phyloP scores from a whole-genome alignment of 2,113 vertebrate genomes.

The Macrotus californicus region DNA sequence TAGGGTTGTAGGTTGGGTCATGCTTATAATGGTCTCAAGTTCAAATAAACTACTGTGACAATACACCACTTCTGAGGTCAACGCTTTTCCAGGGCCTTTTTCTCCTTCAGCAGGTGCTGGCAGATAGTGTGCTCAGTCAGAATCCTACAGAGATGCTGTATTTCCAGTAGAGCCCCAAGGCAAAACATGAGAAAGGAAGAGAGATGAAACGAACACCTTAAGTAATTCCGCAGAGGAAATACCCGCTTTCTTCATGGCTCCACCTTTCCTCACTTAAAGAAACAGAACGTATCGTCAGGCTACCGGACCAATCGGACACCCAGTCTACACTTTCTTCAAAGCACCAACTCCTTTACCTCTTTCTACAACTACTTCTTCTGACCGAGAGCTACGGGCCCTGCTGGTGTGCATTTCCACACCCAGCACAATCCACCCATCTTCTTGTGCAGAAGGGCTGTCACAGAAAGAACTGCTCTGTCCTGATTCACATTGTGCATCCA shows the following conservation, averaged over 20 bases:
- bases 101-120: background rate
- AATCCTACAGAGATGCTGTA: background rate
- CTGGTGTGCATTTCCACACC: background rate
- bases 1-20: background rate
- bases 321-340: slow-evolving; percentile 90
- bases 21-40: background rate
- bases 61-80: background rate
- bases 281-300: slow-evolving; percentile 92
- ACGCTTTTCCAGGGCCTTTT: background rate
- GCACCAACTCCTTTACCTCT: slow-evolving; percentile 88
- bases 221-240: slow-evolving; percentile 96
- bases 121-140: background rate
- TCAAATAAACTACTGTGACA: background rate
- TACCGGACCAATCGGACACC: slow-evolving; percentile 96
- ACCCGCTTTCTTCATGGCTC: slow-evolving; percentile 97
- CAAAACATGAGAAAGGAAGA: slow-evolving; percentile 94
- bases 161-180: slow-evolving; percentile 83
- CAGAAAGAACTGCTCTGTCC: slow-evolving; percentile 96
- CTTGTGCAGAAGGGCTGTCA: slow-evolving; percentile 79
- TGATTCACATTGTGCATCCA: slow-evolving; percentile 96
- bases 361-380: slow-evolving; percentile 89
- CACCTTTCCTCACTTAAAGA: slow-evolving; percentile 95
- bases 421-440: background rate
- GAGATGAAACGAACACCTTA: slow-evolving; percentile 95
- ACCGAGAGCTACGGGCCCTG: slow-evolving; percentile 77